Conservation (phyloP, 2,888 invertebrate species). For the Andrena haemorrhoa region DNA sequence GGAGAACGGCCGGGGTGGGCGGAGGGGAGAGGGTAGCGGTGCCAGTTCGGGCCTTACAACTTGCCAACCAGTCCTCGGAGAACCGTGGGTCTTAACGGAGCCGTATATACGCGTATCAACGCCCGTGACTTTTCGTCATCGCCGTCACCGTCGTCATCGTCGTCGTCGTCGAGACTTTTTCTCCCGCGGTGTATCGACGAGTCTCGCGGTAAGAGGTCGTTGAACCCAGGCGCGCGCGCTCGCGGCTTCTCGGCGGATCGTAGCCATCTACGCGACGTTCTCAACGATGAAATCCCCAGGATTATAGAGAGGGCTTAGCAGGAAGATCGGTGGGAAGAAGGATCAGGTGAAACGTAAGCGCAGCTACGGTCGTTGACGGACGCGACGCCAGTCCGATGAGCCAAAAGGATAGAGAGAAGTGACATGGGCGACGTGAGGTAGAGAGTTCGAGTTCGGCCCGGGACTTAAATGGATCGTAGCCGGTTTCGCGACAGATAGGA, state of each 20-base stretch:
- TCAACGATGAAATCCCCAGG: slow-evolving; percentile 65
- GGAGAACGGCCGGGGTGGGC: slow-evolving; percentile 70
- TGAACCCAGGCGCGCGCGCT: slow-evolving; percentile 50
- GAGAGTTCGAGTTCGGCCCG: slow-evolving; percentile 30
- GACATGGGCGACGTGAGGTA: slow-evolving; percentile 68
- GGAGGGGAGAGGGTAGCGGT: slow-evolving; percentile 77
- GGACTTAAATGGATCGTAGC: slow-evolving; percentile 69
- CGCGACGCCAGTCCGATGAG: slow-evolving; percentile 11
- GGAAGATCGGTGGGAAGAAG: slow-evolving; percentile 7
- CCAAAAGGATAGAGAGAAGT: slow-evolving; percentile 9
- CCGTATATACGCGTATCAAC: slow-evolving; percentile 61
- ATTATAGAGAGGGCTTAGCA: slow-evolving; percentile 51
- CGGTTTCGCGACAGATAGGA: slow-evolving; percentile 61
- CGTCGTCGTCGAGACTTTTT: slow-evolving; percentile 56
- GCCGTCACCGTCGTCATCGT: slow-evolving; percentile 10
- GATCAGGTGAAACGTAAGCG: slow-evolving; percentile 20
- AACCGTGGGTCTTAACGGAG: slow-evolving; percentile 78
- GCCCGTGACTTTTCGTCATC: slow-evolving; percentile 59
- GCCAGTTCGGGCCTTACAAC: slow-evolving; percentile 77
- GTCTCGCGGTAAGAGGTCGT: slow-evolving; percentile 43
- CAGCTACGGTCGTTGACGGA: slow-evolving; percentile 21
- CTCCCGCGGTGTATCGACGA: slow-evolving; percentile 38
- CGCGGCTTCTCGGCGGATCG: slow-evolving; percentile 22
- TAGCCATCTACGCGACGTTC: slow-evolving; percentile 3
- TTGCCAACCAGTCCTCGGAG: slow-evolving; percentile 81